These are phyloP conservation scores for Zaprionus bogoriensis DNA, from an alignment of 2,888 invertebrate genomes.

Conservation along the genomic window DNA sequence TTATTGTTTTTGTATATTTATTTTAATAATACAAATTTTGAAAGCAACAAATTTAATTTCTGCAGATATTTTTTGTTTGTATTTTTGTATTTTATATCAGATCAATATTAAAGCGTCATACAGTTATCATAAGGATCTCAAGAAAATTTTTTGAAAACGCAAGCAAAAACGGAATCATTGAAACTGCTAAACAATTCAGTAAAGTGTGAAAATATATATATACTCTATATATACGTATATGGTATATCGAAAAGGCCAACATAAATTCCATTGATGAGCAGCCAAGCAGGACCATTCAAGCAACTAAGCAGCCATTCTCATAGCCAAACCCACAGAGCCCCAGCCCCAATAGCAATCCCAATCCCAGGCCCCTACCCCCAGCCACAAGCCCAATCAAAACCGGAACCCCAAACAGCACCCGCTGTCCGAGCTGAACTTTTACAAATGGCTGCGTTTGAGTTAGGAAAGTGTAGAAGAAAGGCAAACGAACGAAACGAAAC, in stretches of 20 bases:
- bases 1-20: too few species aligned
- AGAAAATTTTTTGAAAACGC: too few species aligned
- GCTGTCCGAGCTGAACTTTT: slow-evolving; percentile 45
- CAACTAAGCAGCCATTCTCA: slow-evolving; percentile 31
- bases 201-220: slow-evolving; percentile 47
- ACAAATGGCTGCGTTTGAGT: slow-evolving; percentile 53
- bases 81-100: too few species aligned
- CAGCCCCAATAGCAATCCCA: background rate
- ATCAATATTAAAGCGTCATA: too few species aligned
- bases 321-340: background rate
- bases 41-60: too few species aligned
- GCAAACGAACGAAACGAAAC: slow-evolving; percentile 20
- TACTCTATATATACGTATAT: slow-evolving; percentile 5
- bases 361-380: background rate
- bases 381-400: background rate
- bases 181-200: slow-evolving; percentile 30
- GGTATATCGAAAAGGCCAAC: slow-evolving; percentile 19
- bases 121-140: too few species aligned
- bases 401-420: background rate
- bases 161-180: slow-evolving; percentile 14
- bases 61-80: too few species aligned
- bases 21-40: too few species aligned
- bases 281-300: slow-evolving; percentile 32
- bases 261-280: slow-evolving; percentile 43
- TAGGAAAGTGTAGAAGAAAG: slow-evolving; percentile 36